phyloP scores from a whole-genome alignment of 1,140 invertebrate genomes.

The Reticulitermes speratus region DNA sequence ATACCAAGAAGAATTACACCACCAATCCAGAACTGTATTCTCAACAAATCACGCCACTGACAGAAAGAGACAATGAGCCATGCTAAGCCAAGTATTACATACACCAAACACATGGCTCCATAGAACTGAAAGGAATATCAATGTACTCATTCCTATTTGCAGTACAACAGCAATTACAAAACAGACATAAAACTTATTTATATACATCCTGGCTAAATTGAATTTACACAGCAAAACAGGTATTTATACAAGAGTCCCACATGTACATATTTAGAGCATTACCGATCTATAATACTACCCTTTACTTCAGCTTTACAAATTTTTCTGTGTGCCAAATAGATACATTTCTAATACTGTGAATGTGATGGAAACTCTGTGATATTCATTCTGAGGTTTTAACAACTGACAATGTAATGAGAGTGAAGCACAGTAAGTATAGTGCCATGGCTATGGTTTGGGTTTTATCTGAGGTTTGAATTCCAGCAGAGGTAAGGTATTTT shows the following conservation, averaged over 20 bases:
- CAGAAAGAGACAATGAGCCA: slow-evolving; percentile 83
- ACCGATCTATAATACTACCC: no score
- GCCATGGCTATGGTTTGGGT: no score
- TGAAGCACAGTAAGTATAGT: no score
- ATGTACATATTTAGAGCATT: no score
- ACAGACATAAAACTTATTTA: background rate
- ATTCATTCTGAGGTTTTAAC: no score
- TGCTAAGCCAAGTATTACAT: slow-evolving; percentile 75
- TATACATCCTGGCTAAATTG: no score
- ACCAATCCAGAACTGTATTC: slow-evolving; percentile 95
- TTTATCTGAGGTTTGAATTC: no score
- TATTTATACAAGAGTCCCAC: background rate
- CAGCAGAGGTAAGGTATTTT: no score
- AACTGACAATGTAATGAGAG: no score
- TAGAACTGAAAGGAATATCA: slow-evolving; percentile 69
- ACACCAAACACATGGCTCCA: slow-evolving; percentile 85
- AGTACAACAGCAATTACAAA: background rate
- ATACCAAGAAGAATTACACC: slow-evolving; percentile 84
- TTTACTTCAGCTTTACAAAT: no score
- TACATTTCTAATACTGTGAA: no score
- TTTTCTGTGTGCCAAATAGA: background rate
- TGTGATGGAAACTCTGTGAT: no score
- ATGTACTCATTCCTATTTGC: background rate
- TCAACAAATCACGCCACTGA: slow-evolving; percentile 87
- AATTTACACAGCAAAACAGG: background rate